Base-by-base conservation (phyloP, 2,888 invertebrate species). In the Drosophila fungiperda region DNA sequence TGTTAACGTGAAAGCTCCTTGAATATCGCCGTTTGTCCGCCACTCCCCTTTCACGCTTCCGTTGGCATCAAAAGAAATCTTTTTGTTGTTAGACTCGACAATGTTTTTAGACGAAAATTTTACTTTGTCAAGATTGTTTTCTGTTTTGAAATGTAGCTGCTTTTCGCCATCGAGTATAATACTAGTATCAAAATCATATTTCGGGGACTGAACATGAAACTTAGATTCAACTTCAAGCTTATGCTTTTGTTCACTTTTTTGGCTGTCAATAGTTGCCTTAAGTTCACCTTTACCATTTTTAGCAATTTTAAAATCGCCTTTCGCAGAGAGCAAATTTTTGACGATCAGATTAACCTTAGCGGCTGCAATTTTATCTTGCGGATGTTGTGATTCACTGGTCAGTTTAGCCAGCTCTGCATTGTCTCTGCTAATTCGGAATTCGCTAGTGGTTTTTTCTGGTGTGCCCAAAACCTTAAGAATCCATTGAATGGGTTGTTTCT, bases 161-260 rank as follows among this genome's bases (percentile, higher is more conserved):
- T 96, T 96, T 50, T 93, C 94, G 50, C 95, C 95, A 91, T 97
- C 95, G 36, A 96, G 95, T 80, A 94, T 95, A 5, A 97, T 60
- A 53, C 95, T 96, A 0, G 95, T 84, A 54, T 95, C 95, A 0
- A 95, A 94, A 72, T 95, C 94, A 91, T 95, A 96, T 1, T 94
- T 94, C 0, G 95, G 95, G 0, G 95, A 94, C 59, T 94, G 94
- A 0, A 95, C 92, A 1, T 94, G 93, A 85, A 97, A 94, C 59
- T 95, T 95, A 0, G 95, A 94, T 50, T 95, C 95, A 6, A 94
- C 92, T 85, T 95, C 96, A 36, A 96, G 87, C 88, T 95, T 95
- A 59, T 95, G 94, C 89, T 95, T 95, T 50, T 94, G 94, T 71
- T 95, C 94, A 29, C 94, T 88, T 93, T 95, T 93, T 4, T 91